Evolutionary conservation across 2,113 vertebrate genomes (phyloP), one percentile per base, ranked within the genome.

Genomic region (Motacilla alba): DNA sequence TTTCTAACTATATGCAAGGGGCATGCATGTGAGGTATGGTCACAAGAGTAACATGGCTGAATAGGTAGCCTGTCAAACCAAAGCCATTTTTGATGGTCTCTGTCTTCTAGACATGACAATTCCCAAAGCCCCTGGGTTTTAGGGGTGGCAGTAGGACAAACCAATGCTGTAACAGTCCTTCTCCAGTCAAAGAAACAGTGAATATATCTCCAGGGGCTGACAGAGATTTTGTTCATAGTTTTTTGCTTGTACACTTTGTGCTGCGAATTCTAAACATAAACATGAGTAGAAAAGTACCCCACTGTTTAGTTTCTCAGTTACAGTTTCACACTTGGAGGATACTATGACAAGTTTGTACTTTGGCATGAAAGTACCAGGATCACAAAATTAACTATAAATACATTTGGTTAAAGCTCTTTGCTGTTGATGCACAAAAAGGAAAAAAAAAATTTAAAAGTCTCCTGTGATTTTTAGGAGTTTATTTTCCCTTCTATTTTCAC

Each of bases 321-420:
- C 35, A 73, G 10, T 93, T 93, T 96, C 75, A 90, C 90, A 90
- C 82, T 80, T 66, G 10, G 33, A 87, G 55, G 41, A 43, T 74
- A 83, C 60, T 90, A 64, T 83, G 66, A 62, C 70, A 93, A 95
- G 64, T 73, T 90, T 79, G 24, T 89, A 75, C 60, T 91, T 93
- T 37, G 35, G 10, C 62, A 93, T 56, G 31, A 31, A 79, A 68
- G 66, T 55, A 22, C 89, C 35, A 46, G 39, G 76, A 92, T 85
- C 69, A 90, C 41, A 83, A 72, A 87, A 78, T 64, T 79, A 75
- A 18, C 69, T 93, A 43, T 67, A 97, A 96, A 85, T 85, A 56
- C 73, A 66, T 68, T 80, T 66, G 18, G 28, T 79, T 76, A 76
- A 82, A 89, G 26, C 4, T 35, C 9, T 77, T 92, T 81, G 33